These are phyloP conservation scores for Brachionichthys hirsutus DNA, from an alignment of 2,113 vertebrate species.

Conservation along the genomic window DNA sequence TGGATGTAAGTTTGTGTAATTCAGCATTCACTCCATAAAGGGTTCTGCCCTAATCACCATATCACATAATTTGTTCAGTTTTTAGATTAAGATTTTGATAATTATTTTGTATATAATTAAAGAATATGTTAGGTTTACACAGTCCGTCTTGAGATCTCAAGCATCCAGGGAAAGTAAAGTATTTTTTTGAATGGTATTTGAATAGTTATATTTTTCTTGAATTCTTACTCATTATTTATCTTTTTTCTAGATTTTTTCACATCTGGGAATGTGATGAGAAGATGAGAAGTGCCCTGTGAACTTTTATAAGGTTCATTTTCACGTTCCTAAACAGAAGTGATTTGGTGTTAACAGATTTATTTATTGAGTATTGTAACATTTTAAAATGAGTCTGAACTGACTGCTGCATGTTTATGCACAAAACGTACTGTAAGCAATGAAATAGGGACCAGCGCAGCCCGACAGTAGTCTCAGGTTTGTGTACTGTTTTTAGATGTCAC, in stretches of 20 bases:
- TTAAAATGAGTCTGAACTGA: constrained; percentile 18
- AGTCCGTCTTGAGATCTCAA: too few relatives aligned
- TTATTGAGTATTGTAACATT: constrained; percentile 27
- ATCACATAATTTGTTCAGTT: too few relatives aligned
- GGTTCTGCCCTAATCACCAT: too few relatives aligned
- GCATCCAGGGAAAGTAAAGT: too few relatives aligned
- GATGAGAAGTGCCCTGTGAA: neutral
- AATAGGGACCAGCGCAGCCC: constrained; percentile 24
- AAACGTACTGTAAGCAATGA: constrained; percentile 30
- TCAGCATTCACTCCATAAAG: too few relatives aligned
- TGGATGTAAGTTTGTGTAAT: too few relatives aligned
- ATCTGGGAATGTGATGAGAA: constrained; percentile 5
- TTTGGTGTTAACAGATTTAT: constrained; percentile 10
- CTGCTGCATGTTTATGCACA: constrained; percentile 21
- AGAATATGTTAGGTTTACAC: too few relatives aligned
- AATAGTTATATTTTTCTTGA: neutral
- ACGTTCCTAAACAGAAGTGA: constrained; percentile 15
- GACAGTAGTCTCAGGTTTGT: constrained; percentile 32
- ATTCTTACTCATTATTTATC: neutral
- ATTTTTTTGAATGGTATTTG: neutral
- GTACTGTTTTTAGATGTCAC: constrained; percentile 24
- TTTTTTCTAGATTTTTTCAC: constrained; percentile 28
- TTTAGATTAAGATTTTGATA: too few relatives aligned
- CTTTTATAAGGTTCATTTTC: neutral
- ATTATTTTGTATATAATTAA: too few relatives aligned